Evolutionary conservation across 2,888 invertebrate genomes (phyloP).

Genomic region (Gibbula magus): DNA sequence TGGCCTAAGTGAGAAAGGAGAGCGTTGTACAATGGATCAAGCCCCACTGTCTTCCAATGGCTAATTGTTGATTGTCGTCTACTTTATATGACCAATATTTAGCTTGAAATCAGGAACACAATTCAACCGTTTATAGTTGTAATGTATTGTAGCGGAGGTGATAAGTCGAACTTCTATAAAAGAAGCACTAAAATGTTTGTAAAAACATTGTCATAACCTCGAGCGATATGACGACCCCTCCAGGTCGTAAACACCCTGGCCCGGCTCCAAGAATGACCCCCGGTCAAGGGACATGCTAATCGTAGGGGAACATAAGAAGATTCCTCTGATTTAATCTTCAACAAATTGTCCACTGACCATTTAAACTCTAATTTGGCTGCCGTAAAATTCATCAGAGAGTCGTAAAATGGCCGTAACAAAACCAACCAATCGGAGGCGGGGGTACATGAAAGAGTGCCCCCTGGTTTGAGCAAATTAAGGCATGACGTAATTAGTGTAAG

Average conservation of each 20-base stretch:
- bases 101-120: neutral
- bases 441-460: constrained; percentile 17
- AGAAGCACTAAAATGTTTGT: neutral
- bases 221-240: neutral
- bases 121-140: neutral
- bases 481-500: constrained; percentile 20
- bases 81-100: no score
- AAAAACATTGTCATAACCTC: neutral
- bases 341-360: constrained; percentile 21
- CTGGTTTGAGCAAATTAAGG: constrained; percentile 5
- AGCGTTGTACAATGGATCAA: no score
- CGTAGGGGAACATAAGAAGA: neutral
- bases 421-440: constrained; percentile 3
- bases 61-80: no score
- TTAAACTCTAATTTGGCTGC: constrained; percentile 24
- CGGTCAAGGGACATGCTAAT: constrained; percentile 2
- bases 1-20: no score
- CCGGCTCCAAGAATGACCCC: neutral
- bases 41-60: no score
- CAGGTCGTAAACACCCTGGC: neutral
- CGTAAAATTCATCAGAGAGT: constrained; percentile 22
- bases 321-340: constrained; percentile 14
- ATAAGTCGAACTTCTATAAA: constrained; percentile 1
- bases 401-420: constrained; percentile 11
- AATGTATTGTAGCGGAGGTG: constrained; percentile 3